Evolutionary conservation across 2,797 vertebrate species (phyloP).

Genomic region (Glossophaga mutica): DNA sequence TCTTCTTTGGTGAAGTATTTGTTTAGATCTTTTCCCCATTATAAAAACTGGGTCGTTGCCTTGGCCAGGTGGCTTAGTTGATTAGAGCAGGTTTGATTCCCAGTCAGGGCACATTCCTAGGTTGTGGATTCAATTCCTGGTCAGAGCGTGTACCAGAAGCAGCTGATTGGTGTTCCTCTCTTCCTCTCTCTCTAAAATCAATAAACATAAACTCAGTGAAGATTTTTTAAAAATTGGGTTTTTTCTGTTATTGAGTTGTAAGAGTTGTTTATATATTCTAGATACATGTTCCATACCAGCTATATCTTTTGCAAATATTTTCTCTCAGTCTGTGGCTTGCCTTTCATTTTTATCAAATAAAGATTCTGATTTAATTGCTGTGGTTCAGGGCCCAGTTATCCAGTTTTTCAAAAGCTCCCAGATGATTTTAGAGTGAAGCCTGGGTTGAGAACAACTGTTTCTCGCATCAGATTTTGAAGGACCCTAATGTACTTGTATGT

Average conservation of each 20-base stretch:
- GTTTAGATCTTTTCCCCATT: neutral
- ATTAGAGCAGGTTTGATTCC: neutral
- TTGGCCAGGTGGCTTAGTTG: neutral
- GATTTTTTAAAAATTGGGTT: neutral
- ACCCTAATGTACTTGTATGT: neutral
- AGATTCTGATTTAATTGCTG: constrained; percentile 29
- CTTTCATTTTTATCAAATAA: constrained; percentile 11
- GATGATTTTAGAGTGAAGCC: neutral
- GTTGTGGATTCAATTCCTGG: neutral
- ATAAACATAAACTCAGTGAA: neutral
- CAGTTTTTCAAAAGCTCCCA: neutral
- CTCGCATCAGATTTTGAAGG: neutral
- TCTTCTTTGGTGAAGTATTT: neutral
- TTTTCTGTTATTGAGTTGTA: neutral
- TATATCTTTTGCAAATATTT: neutral
- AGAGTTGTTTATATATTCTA: neutral
- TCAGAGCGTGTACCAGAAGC: neutral
- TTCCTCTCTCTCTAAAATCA: neutral
- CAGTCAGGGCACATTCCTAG: neutral
- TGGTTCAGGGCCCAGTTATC: neutral
- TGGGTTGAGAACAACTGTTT: neutral
- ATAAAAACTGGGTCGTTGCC: neutral
- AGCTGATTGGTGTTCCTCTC: neutral
- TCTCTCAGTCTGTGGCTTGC: neutral
- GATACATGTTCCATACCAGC: neutral